Conservation (phyloP, 2,888 invertebrate genomes). For the Eugnorisma glareosa region DNA sequence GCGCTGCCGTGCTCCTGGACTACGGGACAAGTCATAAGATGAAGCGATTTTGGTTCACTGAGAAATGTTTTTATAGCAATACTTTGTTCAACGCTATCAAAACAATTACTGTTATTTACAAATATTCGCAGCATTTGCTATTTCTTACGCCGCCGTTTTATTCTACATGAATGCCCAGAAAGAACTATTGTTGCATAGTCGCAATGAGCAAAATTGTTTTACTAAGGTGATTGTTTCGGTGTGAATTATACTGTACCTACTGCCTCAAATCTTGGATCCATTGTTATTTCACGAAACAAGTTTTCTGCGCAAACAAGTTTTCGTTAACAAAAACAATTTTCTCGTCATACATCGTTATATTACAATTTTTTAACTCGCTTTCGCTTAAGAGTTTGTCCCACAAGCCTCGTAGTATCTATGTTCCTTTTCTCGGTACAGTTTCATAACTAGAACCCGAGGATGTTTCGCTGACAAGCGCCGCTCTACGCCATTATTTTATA, state of each 20-base stretch:
- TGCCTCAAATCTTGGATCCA: too few species aligned
- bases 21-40: slow-evolving; percentile 19
- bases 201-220: too few species aligned
- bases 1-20: slow-evolving; percentile 36
- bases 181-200: too few species aligned
- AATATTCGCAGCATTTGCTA: too few species aligned
- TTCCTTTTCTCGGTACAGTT: slow-evolving; percentile 72
- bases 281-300: too few species aligned
- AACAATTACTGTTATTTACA: not conserved
- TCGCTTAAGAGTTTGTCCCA: slow-evolving; percentile 36
- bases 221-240: too few species aligned
- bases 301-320: too few species aligned
- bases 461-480: slow-evolving; percentile 72
- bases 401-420: slow-evolving; percentile 65
- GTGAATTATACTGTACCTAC: too few species aligned
- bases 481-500: slow-evolving; percentile 70
- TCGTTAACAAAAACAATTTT: too few species aligned
- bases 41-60: slow-evolving; percentile 17
- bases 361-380: not conserved
- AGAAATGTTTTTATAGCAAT: not conserved
- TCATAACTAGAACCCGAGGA: slow-evolving; percentile 73
- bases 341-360: too few species aligned
- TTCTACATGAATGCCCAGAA: too few species aligned
- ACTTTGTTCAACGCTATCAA: not conserved
- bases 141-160: too few species aligned